Percentiles rank a stretch among this genome's conserved stretches.
Evolutionary conservation across 2,888 invertebrate species (phyloP).

Genomic region (Limnephilus marmoratus): DNA sequence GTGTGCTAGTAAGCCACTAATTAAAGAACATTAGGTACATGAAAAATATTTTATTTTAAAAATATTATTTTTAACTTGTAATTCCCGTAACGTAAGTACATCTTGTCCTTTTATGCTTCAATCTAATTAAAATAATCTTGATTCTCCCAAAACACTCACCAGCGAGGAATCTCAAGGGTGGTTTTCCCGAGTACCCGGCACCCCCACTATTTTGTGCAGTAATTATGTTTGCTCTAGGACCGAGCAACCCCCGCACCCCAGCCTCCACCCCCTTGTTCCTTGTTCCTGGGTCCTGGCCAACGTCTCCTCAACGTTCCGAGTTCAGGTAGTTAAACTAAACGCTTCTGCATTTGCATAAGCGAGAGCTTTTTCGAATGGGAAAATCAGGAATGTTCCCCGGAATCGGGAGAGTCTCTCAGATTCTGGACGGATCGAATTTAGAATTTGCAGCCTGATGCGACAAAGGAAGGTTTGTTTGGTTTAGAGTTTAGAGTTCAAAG

Average conservation of each 20-base stretch:
- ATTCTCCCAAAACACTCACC: not conserved
- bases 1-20: too few relatives aligned
- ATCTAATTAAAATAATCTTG: not conserved
- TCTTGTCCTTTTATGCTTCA: not conserved
- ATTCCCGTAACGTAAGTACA: not conserved
- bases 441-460: not conserved
- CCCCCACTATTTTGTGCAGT: conserved; percentile 18
- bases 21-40: too few relatives aligned
- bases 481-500: not conserved
- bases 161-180: not conserved
- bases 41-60: too few relatives aligned
- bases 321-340: not conserved
- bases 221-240: conserved; percentile 19
- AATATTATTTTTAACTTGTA: too few relatives aligned
- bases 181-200: not conserved
- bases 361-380: conserved; percentile 2
- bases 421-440: not conserved
- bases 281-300: not conserved
- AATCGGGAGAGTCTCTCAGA: not conserved
- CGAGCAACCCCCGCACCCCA: not conserved
- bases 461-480: not conserved
- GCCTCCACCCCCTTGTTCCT: not conserved
- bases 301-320: not conserved
- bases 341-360: conserved; percentile 7
- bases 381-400: not conserved